Evolutionary conservation across 2,113 vertebrate species (phyloP).

Genomic region (Myanophis thanlyinensis): DNA sequence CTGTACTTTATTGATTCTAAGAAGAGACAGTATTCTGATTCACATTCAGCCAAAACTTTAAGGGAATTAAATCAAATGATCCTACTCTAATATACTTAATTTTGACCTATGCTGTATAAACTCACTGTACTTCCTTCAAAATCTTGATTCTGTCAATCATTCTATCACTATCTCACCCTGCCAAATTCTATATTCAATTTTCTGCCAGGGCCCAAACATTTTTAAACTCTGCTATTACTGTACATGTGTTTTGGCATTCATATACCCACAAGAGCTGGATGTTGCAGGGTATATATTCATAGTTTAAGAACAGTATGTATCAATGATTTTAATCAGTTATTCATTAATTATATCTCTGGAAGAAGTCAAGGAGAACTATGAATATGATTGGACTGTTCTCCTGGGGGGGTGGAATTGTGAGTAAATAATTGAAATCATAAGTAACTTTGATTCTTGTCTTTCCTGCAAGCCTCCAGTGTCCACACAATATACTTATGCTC

Average conservation of each 20-base stretch:
- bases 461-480: conserved; percentile 6
- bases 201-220: not conserved
- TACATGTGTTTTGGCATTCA: not conserved
- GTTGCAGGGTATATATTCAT: not conserved
- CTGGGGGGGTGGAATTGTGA: not conserved
- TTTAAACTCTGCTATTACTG: not conserved
- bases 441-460: not conserved
- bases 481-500: conserved; percentile 9
- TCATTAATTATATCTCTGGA: not conserved
- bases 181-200: not conserved
- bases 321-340: not conserved
- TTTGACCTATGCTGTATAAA: not conserved
- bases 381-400: not conserved
- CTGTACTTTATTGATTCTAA: not conserved
- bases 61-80: not conserved
- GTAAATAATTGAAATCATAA: not conserved
- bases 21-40: not conserved
- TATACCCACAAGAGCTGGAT: not conserved
- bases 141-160: not conserved
- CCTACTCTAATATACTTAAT: not conserved
- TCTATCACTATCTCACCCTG: not conserved
- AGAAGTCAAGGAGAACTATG: not conserved
- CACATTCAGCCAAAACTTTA: not conserved
- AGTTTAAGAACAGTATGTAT: not conserved
- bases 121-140: not conserved